A percentile compares a stretch with the other conserved stretches of the same genome.
These are phyloP conservation scores for Caenorhabditis doughertyi DNA, from an alignment of 2,888 invertebrate species.

Conservation along the genomic window DNA sequence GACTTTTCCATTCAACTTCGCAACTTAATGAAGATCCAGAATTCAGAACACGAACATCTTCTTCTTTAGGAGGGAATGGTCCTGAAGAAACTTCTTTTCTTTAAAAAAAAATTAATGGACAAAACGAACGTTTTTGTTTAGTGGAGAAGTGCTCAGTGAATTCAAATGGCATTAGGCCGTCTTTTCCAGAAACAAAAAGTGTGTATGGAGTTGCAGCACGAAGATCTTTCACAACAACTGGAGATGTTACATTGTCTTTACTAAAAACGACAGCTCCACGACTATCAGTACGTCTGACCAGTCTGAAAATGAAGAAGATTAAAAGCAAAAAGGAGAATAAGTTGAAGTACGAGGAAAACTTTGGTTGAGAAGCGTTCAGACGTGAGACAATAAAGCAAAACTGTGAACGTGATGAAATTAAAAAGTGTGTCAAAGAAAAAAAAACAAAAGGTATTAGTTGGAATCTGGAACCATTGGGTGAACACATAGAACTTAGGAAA, in stretches of 20 bases:
- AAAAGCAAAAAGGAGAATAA: too few species aligned
- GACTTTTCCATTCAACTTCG: slow-evolving; percentile 81
- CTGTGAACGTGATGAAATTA: background rate
- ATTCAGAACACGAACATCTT: slow-evolving; percentile 76
- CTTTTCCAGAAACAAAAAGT: slow-evolving; percentile 77
- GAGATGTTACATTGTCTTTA: slow-evolving; percentile 69
- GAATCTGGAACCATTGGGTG: background rate
- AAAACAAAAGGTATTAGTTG: background rate
- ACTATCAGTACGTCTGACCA: slow-evolving; percentile 73
- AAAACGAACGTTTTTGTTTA: slow-evolving; percentile 74
- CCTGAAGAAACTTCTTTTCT: slow-evolving; percentile 62
- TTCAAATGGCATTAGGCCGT: slow-evolving; percentile 77
- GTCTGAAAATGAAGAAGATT: slow-evolving; percentile 60
- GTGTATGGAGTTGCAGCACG: slow-evolving; percentile 79
- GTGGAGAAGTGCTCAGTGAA: slow-evolving; percentile 80
- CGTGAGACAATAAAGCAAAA: background rate
- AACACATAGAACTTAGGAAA: slow-evolving; percentile 4
- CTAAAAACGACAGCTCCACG: slow-evolving; percentile 64
- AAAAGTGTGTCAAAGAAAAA: background rate
- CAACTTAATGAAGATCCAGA: slow-evolving; percentile 73
- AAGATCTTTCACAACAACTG: slow-evolving; percentile 67
- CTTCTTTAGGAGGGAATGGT: slow-evolving; percentile 77
- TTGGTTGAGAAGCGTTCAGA: background rate
- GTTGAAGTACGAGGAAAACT: too few species aligned
- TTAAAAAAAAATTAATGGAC: background rate